Evolutionary conservation across 2,113 vertebrate species (phyloP), one percentile per base, ranked within the genome.

Genomic region (Cygnus buccinator): DNA sequence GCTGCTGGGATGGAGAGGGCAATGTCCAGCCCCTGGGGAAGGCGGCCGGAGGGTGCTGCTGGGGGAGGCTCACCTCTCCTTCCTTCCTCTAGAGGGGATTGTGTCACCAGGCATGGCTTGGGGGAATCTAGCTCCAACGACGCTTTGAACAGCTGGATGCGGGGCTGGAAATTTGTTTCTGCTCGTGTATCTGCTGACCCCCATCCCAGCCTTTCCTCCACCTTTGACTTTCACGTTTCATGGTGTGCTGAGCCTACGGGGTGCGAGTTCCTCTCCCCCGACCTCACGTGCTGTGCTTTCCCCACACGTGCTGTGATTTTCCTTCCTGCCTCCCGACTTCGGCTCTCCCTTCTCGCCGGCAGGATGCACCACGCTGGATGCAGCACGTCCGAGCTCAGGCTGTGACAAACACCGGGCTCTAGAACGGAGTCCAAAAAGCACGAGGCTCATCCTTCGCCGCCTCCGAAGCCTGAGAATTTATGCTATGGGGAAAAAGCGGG

Each of bases 61-160:
- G 50, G 7, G 4, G 44, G 37, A 15, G n/a, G 39, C 9, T 74
- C 58, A 9, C n/a, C 79, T 75, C 79, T 65, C 62, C 73, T 9
- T 71, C 22, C 73, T 68, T 73, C 96, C 93, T 86, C 93, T 84
- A 94, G 95, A 91, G 95, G 92, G 93, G 61, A 90, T 33, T 13
- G 80, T 89, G 84, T 29, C 55, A 3, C 93, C 41, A 68, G 61
- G 29, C 46, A 1, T 2, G 37, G 46, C 52, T 46, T 15, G 72
- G 8, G 16, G 11, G 50, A 50, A 5, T 17, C 16, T 5, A 2
- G 29, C 26, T 31, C 2, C 6, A 1, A 2, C 3, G 25, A 50
- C 25, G 55, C 16, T n/a, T 20, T 2, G n/a, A 13, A 1, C 2
- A 22, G n/a, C 72, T 55, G 70, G 11, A 2, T 50, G 26, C 48